phyloP scores from a whole-genome alignment of 2,113 vertebrate species.

The Uria aalge region DNA sequence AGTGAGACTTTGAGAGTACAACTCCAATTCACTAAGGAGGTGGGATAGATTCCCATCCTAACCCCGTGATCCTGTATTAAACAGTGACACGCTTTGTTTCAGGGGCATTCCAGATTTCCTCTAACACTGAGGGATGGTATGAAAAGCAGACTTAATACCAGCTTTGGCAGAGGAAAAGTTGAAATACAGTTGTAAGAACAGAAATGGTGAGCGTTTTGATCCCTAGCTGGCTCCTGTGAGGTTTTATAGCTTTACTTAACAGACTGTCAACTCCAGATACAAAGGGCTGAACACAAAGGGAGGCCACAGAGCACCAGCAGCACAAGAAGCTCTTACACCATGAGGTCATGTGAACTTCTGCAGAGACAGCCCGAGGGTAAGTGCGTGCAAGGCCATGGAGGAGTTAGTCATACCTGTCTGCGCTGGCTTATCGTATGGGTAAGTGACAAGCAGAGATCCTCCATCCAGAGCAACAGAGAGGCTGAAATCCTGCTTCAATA shows the following conservation, averaged over 20 bases:
- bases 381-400: neutral
- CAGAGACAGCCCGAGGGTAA: neutral
- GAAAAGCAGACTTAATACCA: neutral
- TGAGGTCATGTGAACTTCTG: neutral
- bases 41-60: neutral
- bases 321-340: neutral
- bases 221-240: neutral
- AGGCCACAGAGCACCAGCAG: neutral
- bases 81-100: neutral
- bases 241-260: neutral
- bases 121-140: neutral
- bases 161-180: neutral
- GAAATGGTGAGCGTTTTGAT: neutral
- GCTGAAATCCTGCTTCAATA: slow-evolving; percentile 84
- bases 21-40: neutral
- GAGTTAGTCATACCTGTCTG: slow-evolving; percentile 80
- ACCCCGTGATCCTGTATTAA: neutral
- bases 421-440: slow-evolving; percentile 91
- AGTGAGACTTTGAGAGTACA: neutral
- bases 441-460: slow-evolving; percentile 90
- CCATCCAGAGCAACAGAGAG: slow-evolving; percentile 94
- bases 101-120: neutral
- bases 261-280: neutral
- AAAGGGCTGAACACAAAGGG: neutral
- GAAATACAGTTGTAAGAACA: neutral